These are phyloP conservation scores for Acleris sparsana DNA, from an alignment of 2,888 invertebrate genomes.

Conservation along the genomic window DNA sequence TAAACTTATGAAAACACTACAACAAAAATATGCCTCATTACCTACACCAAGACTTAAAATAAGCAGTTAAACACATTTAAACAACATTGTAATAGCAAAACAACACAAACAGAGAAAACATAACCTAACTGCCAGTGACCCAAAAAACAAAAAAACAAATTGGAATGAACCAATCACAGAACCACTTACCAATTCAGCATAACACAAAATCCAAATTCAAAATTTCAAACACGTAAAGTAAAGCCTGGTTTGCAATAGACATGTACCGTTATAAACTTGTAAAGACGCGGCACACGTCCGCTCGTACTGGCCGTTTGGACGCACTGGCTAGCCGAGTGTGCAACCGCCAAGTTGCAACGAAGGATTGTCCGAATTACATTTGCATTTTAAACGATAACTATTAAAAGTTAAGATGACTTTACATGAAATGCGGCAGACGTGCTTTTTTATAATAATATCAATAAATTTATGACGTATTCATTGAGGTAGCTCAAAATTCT, in stretches of 20 bases:
- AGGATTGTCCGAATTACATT: slow-evolving; percentile 17
- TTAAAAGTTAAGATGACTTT: neutral
- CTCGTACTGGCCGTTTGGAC: neutral
- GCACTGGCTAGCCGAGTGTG: slow-evolving; percentile 16
- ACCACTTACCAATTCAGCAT: slow-evolving; percentile 28
- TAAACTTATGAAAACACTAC: too few species aligned
- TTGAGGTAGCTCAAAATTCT: too few species aligned
- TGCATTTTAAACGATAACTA: neutral
- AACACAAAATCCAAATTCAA: slow-evolving; percentile 30
- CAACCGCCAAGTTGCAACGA: slow-evolving; percentile 18
- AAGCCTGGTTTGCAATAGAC: slow-evolving; percentile 10
- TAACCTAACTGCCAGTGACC: neutral
- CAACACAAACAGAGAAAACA: slow-evolving; percentile 1
- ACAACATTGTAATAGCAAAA: too few species aligned
- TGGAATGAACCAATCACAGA: slow-evolving; percentile 1
- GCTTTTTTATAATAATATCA: neutral
- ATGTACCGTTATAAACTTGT: slow-evolving; percentile 23
- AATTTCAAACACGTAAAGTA: slow-evolving; percentile 20
- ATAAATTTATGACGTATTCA: neutral
- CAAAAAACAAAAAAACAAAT: slow-evolving; percentile 1
- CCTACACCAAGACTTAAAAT: too few species aligned
- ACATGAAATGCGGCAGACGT: neutral
- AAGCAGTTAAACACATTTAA: too few species aligned
- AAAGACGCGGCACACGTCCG: slow-evolving; percentile 15
- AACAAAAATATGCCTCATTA: too few species aligned